Percentiles rank a stretch among this genome's conserved stretches.
phyloP scores from a whole-genome alignment of 2,888 invertebrate species.

The Chymomyza caudatula region DNA sequence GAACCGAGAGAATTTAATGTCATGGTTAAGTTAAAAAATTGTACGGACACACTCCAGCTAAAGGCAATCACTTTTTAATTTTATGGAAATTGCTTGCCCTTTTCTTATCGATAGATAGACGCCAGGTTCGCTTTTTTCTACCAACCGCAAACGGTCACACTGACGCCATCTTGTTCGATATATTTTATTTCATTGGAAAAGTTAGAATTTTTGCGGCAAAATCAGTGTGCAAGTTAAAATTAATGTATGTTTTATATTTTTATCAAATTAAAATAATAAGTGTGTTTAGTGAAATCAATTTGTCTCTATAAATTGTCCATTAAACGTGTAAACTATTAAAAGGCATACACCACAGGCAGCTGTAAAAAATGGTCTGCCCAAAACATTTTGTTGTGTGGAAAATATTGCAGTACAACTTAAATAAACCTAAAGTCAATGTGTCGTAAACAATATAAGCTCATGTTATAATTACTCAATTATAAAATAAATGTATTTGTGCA shows the following conservation, averaged over 20 bases:
- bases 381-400: background rate
- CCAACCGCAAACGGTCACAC: constrained; percentile 35
- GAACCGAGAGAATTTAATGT: too few relatives aligned
- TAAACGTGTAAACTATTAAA: background rate
- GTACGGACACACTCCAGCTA: too few relatives aligned
- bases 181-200: constrained; percentile 20
- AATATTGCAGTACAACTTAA: background rate
- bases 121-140: background rate
- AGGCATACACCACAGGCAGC: too few relatives aligned
- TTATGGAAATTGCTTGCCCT: background rate
- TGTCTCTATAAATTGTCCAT: background rate
- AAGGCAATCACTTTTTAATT: too few relatives aligned
- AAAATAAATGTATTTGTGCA: background rate
- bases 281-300: background rate
- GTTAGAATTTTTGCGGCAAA: constrained; percentile 60
- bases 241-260: constrained; percentile 35
- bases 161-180: constrained; percentile 38
- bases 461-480: background rate
- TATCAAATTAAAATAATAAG: background rate
- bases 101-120: background rate
- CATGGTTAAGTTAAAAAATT: too few relatives aligned
- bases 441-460: background rate
- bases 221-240: constrained; percentile 41
- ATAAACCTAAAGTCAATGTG: background rate
- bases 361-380: background rate